Base-by-base conservation (phyloP, 2,797 vertebrate species). In the Karalla daura region DNA sequence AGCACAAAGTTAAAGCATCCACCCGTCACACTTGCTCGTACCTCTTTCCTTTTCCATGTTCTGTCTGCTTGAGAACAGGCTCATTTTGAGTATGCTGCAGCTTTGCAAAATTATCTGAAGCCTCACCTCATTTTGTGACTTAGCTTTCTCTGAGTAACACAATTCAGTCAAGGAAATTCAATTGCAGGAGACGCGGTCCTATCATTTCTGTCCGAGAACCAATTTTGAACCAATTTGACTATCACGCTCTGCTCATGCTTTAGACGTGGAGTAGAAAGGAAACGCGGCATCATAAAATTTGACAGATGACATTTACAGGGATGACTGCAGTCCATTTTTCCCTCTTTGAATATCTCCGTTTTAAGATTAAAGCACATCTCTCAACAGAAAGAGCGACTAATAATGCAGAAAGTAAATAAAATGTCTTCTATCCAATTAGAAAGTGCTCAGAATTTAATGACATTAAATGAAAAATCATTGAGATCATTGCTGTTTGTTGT, bases 131-230 rank as follows among this genome's bases (percentile, higher is more conserved):
- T 17, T 52, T 36, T 55, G 36, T 17, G 24, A 45, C 35, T 64
- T 67, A 46, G 47, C 50, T 33, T 43, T 50, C 15, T 65, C 24
- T 53, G 18, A 68, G 43, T 54, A 72, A 58, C 44, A 32, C 55
- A 23, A 62, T 54, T 60, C 44, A 70, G 37, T 30, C 55, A 44
- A 25, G 39, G 32, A 49, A 63, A 50, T 28, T 12, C 17, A 72
- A 53, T 25, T 58, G 30, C 2, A 17, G 25, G 36, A 56, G 17
- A 63, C 25, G 33, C 11, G 45, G 24, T 49, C 41, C 55, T 52
- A 72, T 64, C 53, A 54, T 21, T 7, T 64, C 41, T 64, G 49
- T 45, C 44, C 47, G 15, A 37, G 27, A 51, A 49, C 20, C 32
- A 58, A 30, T 43, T 58, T 47, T 46, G n/a, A 51, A 32, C 54